These are phyloP conservation scores for Platycercus adscitus DNA, from an alignment of 2,113 vertebrate species.

Conservation along the genomic window DNA sequence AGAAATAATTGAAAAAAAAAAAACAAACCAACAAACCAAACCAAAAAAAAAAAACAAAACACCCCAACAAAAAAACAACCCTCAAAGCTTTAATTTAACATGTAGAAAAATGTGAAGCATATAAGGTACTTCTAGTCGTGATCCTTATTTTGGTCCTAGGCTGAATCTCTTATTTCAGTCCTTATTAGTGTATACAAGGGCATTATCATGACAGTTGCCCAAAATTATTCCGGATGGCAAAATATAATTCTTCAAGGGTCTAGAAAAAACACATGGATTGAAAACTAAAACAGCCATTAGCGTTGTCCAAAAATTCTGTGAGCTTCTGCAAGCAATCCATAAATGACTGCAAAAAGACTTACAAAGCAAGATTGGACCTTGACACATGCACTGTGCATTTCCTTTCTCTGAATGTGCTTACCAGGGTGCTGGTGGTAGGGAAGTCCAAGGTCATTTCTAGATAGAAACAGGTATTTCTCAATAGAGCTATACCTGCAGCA, in stretches of 20 bases:
- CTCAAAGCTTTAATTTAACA: not conserved
- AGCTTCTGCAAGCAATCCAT: not conserved
- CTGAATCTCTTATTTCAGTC: not conserved
- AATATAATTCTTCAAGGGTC: not conserved
- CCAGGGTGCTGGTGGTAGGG: not conserved
- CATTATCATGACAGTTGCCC: not conserved
- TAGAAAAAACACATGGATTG: not conserved
- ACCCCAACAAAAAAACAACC: not conserved
- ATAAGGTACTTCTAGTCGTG: not conserved
- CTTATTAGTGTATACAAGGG: not conserved
- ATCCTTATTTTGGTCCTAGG: not conserved
- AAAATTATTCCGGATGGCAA: not conserved
- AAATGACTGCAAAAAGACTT: not conserved
- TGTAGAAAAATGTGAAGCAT: not conserved
- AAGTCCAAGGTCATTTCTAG: not conserved
- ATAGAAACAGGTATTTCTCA: not conserved
- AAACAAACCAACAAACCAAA: too few species aligned
- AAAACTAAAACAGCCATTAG: not conserved
- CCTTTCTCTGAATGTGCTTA: not conserved
- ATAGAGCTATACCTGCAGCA: not conserved
- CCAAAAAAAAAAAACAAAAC: too few species aligned
- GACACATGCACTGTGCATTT: not conserved
- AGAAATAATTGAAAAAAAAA: not conserved
- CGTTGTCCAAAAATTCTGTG: not conserved
- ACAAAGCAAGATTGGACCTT: not conserved